These are phyloP conservation scores for Pectinophora gossypiella DNA, from an alignment of 1,140 invertebrate genomes.

Conservation along the genomic window DNA sequence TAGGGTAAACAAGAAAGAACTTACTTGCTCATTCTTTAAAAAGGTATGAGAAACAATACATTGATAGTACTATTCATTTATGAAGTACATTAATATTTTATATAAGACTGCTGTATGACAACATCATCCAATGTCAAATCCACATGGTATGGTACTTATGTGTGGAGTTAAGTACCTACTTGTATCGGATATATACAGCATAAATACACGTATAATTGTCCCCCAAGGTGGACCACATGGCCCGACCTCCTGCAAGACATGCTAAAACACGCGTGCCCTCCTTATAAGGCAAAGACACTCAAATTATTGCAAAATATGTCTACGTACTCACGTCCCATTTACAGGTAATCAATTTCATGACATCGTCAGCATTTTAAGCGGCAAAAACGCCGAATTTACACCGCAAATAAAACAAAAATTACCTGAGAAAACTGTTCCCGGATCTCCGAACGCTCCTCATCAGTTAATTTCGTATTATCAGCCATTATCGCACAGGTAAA, in stretches of 20 bases:
- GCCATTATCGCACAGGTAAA: conserved; percentile 60
- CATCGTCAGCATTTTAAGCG: conserved; percentile 14
- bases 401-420: conserved; percentile 15
- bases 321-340: background rate
- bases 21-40: too few species aligned
- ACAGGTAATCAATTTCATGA: background rate
- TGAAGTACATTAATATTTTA: too few species aligned
- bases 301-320: background rate
- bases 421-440: conserved; percentile 71
- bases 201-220: too few species aligned
- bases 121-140: too few species aligned
- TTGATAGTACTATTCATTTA: too few species aligned
- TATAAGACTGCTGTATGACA: too few species aligned
- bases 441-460: conserved; percentile 68
- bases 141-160: too few species aligned
- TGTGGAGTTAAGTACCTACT: too few species aligned
- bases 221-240: conserved; percentile 39
- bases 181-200: too few species aligned
- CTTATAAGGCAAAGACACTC: conserved; percentile 14
- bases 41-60: too few species aligned
- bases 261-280: conserved; percentile 15
- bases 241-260: conserved; percentile 22
- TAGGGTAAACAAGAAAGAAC: too few species aligned
- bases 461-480: conserved; percentile 71
- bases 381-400: background rate